A percentile compares a stretch with the other conserved stretches of the same genome.
Evolutionary conservation across 2,113 vertebrate species (phyloP).

Genomic region (Siniperca knerii): DNA sequence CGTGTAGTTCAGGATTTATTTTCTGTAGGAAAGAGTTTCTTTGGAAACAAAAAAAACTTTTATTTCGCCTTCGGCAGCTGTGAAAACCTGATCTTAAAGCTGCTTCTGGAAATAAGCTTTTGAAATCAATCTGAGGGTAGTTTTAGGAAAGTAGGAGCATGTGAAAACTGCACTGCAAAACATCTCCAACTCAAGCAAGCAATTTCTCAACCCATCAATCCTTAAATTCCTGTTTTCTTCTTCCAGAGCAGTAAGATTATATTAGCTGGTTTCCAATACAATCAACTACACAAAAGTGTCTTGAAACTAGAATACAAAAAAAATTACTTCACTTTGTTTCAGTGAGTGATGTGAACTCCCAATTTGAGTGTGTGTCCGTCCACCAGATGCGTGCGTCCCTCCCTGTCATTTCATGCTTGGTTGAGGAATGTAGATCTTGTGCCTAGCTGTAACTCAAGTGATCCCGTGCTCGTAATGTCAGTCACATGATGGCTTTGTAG

Average conservation of each 20-base stretch:
- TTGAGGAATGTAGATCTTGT: slow-evolving; percentile 77
- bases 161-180: neutral
- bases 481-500: slow-evolving; percentile 76
- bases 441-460: slow-evolving; percentile 67
- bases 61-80: slow-evolving; percentile 20
- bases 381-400: slow-evolving; percentile 37
- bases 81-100: slow-evolving; percentile 9
- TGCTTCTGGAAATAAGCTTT: neutral
- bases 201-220: neutral
- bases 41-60: slow-evolving; percentile 24
- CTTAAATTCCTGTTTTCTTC: neutral
- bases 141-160: neutral
- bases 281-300: neutral
- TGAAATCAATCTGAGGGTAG: neutral
- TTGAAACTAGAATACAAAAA: neutral
- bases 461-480: slow-evolving; percentile 71
- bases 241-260: no score
- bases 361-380: neutral
- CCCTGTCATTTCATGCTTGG: slow-evolving; percentile 61
- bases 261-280: neutral
- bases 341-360: neutral
- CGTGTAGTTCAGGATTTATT: neutral
- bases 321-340: no score
- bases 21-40: neutral
- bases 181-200: neutral